Evolutionary conservation across 2,797 vertebrate species (phyloP), one percentile per base, ranked within the genome.

Genomic region (Micrastur ruficollis): DNA sequence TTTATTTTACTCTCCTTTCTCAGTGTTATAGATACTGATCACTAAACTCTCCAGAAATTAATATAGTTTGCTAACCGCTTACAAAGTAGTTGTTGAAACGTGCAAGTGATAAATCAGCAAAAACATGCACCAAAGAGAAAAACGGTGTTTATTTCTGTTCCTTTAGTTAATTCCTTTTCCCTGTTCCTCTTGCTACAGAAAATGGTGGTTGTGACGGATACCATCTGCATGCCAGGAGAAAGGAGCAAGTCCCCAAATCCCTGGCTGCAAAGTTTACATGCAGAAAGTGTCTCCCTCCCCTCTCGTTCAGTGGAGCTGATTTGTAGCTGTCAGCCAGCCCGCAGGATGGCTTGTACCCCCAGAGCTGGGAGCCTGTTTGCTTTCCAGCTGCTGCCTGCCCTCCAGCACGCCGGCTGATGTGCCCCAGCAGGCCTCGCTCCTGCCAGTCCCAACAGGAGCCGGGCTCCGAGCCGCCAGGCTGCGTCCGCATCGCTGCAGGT

Each of bases 341-440:
- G 0, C 76, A 74, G 95, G 94, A 88, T 0, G 2, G n/a, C 65
- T 50, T 50, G 93, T 92, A 71, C 70, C 92, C 96, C 92, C 72
- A 0, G 80, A 82, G 96, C 94, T 7, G 78, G 89, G 75, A 91
- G 56, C 66, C 74, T 94, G 86, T 72, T 53, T 15, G 53, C 66
- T 95, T 94, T 81, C 88, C 94, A 44, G 87, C 52, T 32, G 42
- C 92, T 97, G 92, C 90, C 44, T 93, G 92, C 94, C 97, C 97
- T 58, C 63, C 95, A 91, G 97, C 97, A 63, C 2, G 29, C 90
- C 50, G 0, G 47, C 50, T 38, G 36, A 4, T 17, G 90, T 36
- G 82, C 61, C 94, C 93, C 88, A 8, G 22, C 44, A 75, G 78
- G 81, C 38, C 91, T 14, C 26, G 75, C 71, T 88, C 21, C 80